Conservation (phyloP, 2,113 vertebrate genomes). For the Rhinoptilus africanus region DNA sequence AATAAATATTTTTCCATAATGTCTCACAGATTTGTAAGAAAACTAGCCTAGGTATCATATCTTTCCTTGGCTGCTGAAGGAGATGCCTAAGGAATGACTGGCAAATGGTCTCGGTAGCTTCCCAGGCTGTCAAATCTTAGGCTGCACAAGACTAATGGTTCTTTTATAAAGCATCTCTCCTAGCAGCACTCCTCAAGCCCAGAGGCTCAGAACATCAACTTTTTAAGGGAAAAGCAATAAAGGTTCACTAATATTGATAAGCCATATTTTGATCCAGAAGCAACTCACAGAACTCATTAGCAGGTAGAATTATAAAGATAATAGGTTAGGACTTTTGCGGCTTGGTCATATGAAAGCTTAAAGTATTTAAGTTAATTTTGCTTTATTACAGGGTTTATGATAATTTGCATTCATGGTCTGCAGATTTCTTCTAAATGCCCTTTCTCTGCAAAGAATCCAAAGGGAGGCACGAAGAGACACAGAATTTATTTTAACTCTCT, state of each 20-base stretch:
- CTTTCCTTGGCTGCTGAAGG: not conserved
- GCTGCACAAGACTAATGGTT: constrained; percentile 61
- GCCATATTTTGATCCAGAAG: constrained; percentile 46
- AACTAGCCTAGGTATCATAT: not conserved
- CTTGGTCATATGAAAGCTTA: constrained; percentile 43
- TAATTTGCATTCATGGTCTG: constrained; percentile 17
- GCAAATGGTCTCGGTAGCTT: constrained; percentile 61
- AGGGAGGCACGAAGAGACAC: not conserved
- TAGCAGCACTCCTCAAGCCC: constrained; percentile 21
- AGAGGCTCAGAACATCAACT: constrained; percentile 44
- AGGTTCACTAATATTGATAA: constrained; percentile 50
- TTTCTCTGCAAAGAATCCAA: not conserved
- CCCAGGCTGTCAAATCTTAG: constrained; percentile 65
- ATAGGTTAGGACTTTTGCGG: constrained; percentile 24
- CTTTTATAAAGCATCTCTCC: constrained; percentile 62
- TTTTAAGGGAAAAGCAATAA: constrained; percentile 55
- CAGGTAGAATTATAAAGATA: constrained; percentile 39
- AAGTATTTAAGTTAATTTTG: constrained; percentile 35
- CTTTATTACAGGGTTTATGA: constrained; percentile 23
- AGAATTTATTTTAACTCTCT: not conserved
- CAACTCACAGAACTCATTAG: constrained; percentile 65
- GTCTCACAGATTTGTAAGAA: not conserved
- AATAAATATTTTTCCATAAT: constrained; percentile 23
- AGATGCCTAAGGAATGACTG: constrained; percentile 41
- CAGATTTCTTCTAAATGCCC: constrained; percentile 19